phyloP scores from a whole-genome alignment of 2,113 vertebrate species.

The Bagarius yarrelli region DNA sequence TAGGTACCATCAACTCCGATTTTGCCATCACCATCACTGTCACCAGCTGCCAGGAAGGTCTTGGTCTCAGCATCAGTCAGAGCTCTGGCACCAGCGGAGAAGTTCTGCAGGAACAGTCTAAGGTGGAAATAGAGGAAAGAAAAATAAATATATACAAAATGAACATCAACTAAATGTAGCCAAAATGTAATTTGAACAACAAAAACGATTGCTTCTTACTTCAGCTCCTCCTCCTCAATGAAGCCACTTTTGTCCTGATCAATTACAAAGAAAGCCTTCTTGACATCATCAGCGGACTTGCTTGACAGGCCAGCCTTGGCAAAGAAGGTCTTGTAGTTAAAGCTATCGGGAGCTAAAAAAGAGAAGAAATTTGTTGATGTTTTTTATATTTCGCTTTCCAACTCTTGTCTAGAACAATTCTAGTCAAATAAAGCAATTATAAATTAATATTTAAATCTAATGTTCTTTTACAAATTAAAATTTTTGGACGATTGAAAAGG shows the following conservation, averaged over 20 bases:
- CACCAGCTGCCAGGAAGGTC: constrained; percentile 62
- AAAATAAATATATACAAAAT: background rate
- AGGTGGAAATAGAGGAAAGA: background rate
- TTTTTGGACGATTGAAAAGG: background rate
- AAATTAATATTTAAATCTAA: background rate
- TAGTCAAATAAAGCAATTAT: background rate
- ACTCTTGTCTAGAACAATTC: background rate
- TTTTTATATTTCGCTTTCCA: background rate
- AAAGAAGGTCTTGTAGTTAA: constrained; percentile 74
- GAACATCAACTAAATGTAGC: background rate
- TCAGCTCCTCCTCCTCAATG: constrained; percentile 73
- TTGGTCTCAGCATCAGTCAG: constrained; percentile 63
- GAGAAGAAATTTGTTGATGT: constrained; percentile 18
- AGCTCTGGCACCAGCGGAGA: constrained; percentile 57
- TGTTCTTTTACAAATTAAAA: background rate
- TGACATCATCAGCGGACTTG: constrained; percentile 66
- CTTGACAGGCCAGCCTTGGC: constrained; percentile 63
- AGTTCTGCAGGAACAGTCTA: constrained; percentile 65
- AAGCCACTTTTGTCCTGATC: constrained; percentile 74
- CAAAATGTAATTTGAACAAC: background rate
- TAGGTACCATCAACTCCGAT: constrained; percentile 63
- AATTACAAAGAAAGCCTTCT: constrained; percentile 70
- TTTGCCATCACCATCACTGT: constrained; percentile 64
- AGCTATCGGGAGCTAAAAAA: constrained; percentile 69
- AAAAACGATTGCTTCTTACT: constrained; percentile 58